These are phyloP conservation scores for Lypha dubia DNA, from an alignment of 2,888 invertebrate species.

Conservation along the genomic window DNA sequence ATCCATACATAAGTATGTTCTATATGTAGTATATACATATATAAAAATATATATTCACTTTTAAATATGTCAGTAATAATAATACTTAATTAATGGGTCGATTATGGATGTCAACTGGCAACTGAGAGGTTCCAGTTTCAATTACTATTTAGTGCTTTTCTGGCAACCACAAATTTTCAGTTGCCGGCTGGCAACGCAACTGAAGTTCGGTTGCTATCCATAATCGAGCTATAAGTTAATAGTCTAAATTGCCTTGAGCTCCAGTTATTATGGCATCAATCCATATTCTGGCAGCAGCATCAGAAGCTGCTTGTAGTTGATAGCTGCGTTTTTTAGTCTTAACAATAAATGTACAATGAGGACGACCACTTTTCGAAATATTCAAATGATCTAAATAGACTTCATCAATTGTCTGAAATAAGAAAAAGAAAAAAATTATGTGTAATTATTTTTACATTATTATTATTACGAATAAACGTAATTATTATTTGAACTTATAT, in stretches of 20 bases:
- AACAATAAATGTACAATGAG: conserved; percentile 96
- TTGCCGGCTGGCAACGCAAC: no score
- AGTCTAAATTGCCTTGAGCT: conserved; percentile 83
- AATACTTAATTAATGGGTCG: conserved; percentile 66
- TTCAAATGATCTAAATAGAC: conserved; percentile 98
- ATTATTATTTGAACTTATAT: no score
- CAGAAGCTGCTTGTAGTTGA: conserved; percentile 95
- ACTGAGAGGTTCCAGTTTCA: no score
- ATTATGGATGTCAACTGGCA: no score
- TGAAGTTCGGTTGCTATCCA: no score
- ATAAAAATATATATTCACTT: neutral
- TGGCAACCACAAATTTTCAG: no score
- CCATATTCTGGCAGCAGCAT: conserved; percentile 98
- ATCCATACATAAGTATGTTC: conserved; percentile 27
- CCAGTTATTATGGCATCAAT: conserved; percentile 88
- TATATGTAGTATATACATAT: no score
- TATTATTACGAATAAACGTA: no score
- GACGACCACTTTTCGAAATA: conserved; percentile 94
- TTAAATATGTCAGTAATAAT: conserved; percentile 23
- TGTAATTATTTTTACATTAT: no score
- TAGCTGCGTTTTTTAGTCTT: conserved; percentile 95
- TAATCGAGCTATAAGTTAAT: no score
- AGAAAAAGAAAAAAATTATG: neutral
- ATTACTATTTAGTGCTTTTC: no score
- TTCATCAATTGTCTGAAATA: conserved; percentile 94